These are phyloP conservation scores for Salpingus planirostris DNA, from an alignment of 2,888 invertebrate species.

Conservation along the genomic window DNA sequence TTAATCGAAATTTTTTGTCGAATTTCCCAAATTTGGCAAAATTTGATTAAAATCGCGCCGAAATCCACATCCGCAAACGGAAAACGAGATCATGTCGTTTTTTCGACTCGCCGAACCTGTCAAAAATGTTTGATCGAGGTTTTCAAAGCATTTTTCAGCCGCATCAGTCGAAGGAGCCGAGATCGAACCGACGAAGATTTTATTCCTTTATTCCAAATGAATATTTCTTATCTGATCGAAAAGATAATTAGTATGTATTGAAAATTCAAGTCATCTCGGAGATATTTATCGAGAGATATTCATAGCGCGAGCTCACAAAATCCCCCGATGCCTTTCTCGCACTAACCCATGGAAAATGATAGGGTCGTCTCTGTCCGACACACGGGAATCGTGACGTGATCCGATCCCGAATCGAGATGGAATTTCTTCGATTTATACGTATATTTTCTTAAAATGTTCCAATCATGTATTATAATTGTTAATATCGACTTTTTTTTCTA, in stretches of 20 bases:
- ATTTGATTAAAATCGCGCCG: no score
- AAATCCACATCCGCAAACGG: no score
- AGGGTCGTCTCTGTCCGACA: conserved; percentile 10
- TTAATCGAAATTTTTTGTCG: no score
- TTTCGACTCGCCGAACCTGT: no score
- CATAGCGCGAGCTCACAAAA: conserved; percentile 28
- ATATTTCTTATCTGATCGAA: conserved; percentile 39
- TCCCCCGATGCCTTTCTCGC: no score
- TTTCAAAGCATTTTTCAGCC: conserved; percentile 8
- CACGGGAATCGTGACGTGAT: conserved; percentile 4
- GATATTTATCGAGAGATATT: conserved; percentile 38
- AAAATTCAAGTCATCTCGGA: conserved; percentile 40
- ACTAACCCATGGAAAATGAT: no score
- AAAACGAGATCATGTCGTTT: no score
- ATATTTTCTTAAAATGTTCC: conserved; percentile 35
- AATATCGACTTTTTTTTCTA: conserved; percentile 23
- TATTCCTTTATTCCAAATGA: conserved; percentile 38
- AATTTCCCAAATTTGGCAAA: no score
- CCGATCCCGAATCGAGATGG: conserved; percentile 10
- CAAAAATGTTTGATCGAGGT: conserved; percentile 12
- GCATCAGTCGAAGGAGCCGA: no score
- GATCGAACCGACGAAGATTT: conserved; percentile 19
- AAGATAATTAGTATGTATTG: conserved; percentile 43
- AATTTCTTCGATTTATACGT: conserved; percentile 29
- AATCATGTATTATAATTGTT: conserved; percentile 37